phyloP scores from a whole-genome alignment of 2,888 invertebrate species.

The Arctia plantaginis region DNA sequence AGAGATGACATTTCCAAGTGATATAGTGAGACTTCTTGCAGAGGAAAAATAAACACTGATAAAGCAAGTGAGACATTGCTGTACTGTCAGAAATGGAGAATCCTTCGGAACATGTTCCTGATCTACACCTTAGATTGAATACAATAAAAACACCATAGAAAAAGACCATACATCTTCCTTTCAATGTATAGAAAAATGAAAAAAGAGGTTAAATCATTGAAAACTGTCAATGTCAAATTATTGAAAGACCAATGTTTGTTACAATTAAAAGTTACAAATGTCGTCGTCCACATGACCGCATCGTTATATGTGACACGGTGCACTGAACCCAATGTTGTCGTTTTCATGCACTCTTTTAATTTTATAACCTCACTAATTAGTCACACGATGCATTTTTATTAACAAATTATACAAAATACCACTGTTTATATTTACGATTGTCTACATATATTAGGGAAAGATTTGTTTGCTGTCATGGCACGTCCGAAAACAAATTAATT shows the following conservation, averaged over 20 bases:
- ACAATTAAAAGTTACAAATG: background rate
- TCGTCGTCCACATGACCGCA: slow-evolving; percentile 24
- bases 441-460: slow-evolving; percentile 3
- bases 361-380: slow-evolving; percentile 32
- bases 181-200: background rate
- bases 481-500: slow-evolving; percentile 12
- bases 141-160: background rate
- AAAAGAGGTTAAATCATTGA: background rate
- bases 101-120: too few species aligned
- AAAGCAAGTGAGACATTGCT: background rate
- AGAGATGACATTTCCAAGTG: too few species aligned
- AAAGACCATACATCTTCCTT: background rate
- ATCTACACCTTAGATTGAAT: background rate
- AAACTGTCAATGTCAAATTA: slow-evolving; percentile 8
- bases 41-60: background rate
- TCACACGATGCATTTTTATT: slow-evolving; percentile 20
- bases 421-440: slow-evolving; percentile 16
- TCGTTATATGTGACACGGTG: slow-evolving; percentile 20
- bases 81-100: too few species aligned
- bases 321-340: slow-evolving; percentile 33
- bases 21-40: background rate
- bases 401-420: slow-evolving; percentile 24
- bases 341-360: slow-evolving; percentile 26
- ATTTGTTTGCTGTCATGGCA: slow-evolving; percentile 9
- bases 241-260: background rate